phyloP scores from a whole-genome alignment of 2,113 vertebrate genomes.

The Cebidichthys violaceus region DNA sequence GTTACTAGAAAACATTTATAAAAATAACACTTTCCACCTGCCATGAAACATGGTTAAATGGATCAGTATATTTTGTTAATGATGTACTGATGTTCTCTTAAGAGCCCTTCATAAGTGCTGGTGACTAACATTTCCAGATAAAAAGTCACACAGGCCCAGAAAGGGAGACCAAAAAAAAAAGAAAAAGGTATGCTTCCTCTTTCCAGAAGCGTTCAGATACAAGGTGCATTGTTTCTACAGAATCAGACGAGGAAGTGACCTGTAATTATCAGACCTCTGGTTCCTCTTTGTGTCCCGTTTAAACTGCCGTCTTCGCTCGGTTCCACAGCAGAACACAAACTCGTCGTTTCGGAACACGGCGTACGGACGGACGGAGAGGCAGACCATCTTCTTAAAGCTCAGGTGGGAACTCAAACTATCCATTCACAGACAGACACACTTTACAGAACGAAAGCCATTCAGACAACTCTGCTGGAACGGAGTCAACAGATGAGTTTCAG shows the following conservation, averaged over 20 bases:
- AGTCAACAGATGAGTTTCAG: neutral
- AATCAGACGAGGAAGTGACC: slow-evolving; percentile 79
- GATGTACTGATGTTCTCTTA: neutral
- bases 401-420: slow-evolving; percentile 34
- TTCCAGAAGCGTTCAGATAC: slow-evolving; percentile 62
- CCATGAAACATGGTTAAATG: neutral
- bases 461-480: too few species aligned
- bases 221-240: slow-evolving; percentile 78
- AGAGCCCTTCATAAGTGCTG: neutral
- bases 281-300: slow-evolving; percentile 75
- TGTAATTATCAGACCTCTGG: slow-evolving; percentile 51
- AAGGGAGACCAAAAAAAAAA: neutral
- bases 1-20: neutral
- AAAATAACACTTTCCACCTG: neutral
- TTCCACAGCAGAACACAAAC: neutral
- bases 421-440: neutral
- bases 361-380: neutral
- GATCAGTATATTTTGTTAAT: neutral
- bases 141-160: slow-evolving; percentile 17
- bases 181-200: slow-evolving; percentile 70
- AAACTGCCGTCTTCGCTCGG: slow-evolving; percentile 49
- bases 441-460: too few species aligned
- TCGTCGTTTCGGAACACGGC: neutral
- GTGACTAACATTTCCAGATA: slow-evolving; percentile 1
- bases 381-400: neutral